Evolutionary conservation across 2,888 invertebrate species (phyloP), one percentile per base, ranked within the genome.

Genomic region (Lypha dubia): DNA sequence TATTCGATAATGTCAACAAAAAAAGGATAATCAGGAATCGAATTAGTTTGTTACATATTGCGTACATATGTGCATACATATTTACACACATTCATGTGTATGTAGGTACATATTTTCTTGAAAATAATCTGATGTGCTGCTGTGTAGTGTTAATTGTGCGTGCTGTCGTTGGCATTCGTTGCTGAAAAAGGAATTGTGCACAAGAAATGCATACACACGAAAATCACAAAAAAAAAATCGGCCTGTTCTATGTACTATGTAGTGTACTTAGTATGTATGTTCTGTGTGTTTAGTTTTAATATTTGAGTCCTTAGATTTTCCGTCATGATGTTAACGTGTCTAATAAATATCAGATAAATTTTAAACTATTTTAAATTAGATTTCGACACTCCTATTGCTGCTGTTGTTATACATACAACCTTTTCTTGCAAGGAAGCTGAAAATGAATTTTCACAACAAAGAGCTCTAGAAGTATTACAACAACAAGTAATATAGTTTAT

Each of bases 141-240:
- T 62, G 51, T 79, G 15, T 13, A 56, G 41, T 53, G 28, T 28
- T 15, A 53, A 41, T 63, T 70, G 35, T 75, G 46, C 35, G 68
- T 75, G 58, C 17, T 60, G 28, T 74, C n/a, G 60, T 74, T 60
- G 35, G 28, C 11, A 46, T 82, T 82, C 58, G 60, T 67, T 73
- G 24, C 51, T 63, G 15, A 71, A 79, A 53, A 62, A 67, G 24
- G 35, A 83, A 62, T 63, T 74, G 53, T 83, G 79, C 68, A 79
- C 63, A 74, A 62, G 51, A 74, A 68, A 83, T 79, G 77, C 77
- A 83, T 79, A 83, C 83, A 83, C 79, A 79, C 68, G 49, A 68
- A 70, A 79, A 77, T 70, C 22, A 15, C 41, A 20, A 49, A 62
- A 44, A 56, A 20, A 49, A 62, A 44, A 56, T 53, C 1, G 8